Base-by-base conservation (phyloP, 2,888 invertebrate genomes). In the Athripsodes cinereus region DNA sequence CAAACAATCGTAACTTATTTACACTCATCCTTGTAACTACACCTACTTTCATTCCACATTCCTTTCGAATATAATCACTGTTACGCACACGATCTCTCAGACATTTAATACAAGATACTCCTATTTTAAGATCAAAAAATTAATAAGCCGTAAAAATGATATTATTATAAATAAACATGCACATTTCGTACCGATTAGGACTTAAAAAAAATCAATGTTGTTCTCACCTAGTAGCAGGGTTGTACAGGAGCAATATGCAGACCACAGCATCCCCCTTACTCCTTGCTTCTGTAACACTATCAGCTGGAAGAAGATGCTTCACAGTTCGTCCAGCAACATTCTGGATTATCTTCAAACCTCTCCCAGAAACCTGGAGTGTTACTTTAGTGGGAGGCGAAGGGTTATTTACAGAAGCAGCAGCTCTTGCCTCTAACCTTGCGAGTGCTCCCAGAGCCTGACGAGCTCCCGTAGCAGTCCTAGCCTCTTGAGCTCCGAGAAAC, bases 401-500 rank as follows among this genome's bases (percentile, higher is more conserved):
- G 62, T 93, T 89, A 71, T 93, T 92, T 11, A 55, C 51, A 69
- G 91, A 85, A 68, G 91, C 87, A 63, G 87, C 82, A 64, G 94
- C 90, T 66, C 94, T 84, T 69, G 90, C 88, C 66, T 94, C 85
- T 63, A 96, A 78, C 69, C 91, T 86, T 65, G 87, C 83, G 66
- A 95, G 86, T 59, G 93, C 92, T 11, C 93, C 90, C 59, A 91
- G 79, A 56, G 95, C 90, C 68, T 87, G 92, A 69, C 92, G 89
- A 66, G 90, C 84, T 26, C 96, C 94, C 0, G 92, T 78, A 22
- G 94, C 76, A 0, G 92, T 96, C 66, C 91, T 87, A 58, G 93
- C 91, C 78, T 97, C 96, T 77, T 95, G 91, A 67, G 96, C 96
- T 20, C 97, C 97, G 68, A 97, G 83, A 79, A 96, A 92, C 90